Conservation (phyloP, 2,797 vertebrate species). For the Pseudotriccus pelzelni region DNA sequence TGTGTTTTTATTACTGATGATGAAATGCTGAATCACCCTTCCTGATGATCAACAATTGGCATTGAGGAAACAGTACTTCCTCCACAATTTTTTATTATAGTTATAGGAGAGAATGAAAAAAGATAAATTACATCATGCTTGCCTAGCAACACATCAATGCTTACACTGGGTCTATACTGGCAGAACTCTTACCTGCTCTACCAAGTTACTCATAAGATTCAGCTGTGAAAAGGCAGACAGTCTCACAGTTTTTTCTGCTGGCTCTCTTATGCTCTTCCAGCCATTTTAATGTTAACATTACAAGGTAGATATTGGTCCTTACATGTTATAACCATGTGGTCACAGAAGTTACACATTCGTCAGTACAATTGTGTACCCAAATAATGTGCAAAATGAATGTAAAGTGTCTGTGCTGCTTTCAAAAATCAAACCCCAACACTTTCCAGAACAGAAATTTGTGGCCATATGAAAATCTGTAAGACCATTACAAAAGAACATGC, state of each 20-base stretch:
- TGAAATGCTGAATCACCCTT: neutral
- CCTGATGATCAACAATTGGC: neutral
- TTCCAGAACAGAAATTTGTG: neutral
- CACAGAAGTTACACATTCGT: neutral
- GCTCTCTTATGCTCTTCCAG: neutral
- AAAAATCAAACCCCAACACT: neutral
- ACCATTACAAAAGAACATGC: neutral
- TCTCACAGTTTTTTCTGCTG: neutral
- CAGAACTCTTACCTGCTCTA: neutral
- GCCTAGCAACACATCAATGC: fast-evolving
- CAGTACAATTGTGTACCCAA: neutral
- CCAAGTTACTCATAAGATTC: neutral
- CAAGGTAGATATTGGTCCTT: neutral
- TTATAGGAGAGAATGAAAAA: neutral
- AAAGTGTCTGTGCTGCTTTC: neutral
- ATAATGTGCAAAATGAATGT: neutral
- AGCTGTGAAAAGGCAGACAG: neutral
- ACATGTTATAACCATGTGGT: neutral
- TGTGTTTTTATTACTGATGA: neutral
- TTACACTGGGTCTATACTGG: neutral
- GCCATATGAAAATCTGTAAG: neutral
- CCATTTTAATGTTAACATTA: neutral
- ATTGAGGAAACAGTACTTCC: neutral
- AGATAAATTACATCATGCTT: neutral
- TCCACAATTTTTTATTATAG: neutral